These are phyloP conservation scores for Cygnus buccinator DNA, from an alignment of 2,113 vertebrate genomes.

Conservation along the genomic window DNA sequence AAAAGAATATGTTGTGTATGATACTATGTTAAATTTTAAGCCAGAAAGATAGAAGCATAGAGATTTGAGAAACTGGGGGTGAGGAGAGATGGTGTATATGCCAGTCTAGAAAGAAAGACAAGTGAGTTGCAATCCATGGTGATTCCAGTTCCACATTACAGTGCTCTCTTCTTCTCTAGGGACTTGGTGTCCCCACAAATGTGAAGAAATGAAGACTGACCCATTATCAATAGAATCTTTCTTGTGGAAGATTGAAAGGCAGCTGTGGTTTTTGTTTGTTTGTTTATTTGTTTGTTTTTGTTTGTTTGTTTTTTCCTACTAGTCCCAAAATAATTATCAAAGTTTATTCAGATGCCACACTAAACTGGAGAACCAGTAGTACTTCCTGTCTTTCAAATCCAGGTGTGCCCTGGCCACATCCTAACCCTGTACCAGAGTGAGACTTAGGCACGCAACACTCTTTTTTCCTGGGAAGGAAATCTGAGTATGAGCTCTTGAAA, in stretches of 20 bases:
- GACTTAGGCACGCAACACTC: rapidly evolving
- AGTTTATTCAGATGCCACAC: neutral
- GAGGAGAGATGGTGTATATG: neutral
- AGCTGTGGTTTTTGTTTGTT: neutral
- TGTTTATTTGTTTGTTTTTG: neutral
- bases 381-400: neutral
- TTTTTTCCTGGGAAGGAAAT: neutral
- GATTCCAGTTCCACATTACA: neutral
- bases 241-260: neutral
- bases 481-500: neutral
- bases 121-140: neutral
- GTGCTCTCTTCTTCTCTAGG: neutral
- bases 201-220: neutral
- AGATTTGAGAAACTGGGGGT: neutral
- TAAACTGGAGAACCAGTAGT: neutral
- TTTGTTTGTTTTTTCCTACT: neutral
- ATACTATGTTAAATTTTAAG: neutral
- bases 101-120: neutral
- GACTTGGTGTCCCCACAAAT: neutral
- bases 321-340: neutral
- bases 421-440: neutral
- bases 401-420: neutral
- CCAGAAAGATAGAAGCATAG: neutral
- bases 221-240: neutral
- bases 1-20: neutral